Evolutionary conservation across 2,888 invertebrate genomes (phyloP), one percentile per base, ranked within the genome.

Genomic region (Polydrusus cervinus): DNA sequence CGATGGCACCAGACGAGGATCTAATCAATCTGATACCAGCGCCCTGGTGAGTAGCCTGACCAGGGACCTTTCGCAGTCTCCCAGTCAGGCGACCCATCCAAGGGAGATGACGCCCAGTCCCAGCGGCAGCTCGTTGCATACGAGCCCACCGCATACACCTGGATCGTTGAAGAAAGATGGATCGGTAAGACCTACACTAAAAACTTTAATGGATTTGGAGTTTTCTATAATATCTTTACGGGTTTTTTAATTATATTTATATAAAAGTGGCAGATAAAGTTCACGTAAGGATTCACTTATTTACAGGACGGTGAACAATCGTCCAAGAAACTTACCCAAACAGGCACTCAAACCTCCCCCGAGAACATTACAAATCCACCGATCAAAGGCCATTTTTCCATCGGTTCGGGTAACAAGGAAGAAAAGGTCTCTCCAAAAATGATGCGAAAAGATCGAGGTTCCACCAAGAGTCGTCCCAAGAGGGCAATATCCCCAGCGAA

Each of bases 291-390:
- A 25, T 25, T 25, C 3, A 64, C 14, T 40, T n/a, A n/a, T n/a
- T 25, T 51, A 64, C 53, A 87, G 87, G 87, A 88, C 51, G 80
- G 82, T n/a, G 86, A 85, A 51, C 82, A 83, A 74, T 86, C 85
- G 80, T 84, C 86, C 9, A 86, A 86, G 74, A 85, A 84, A 84
- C 86, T 91, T 20, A 90, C 91, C 0, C 92, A 92, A 84, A 90
- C 92, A 10, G 91, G 92, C 51, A 93, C 93, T 0, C 93, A 93
- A 86, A 93, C 93, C 0, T 93, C 93, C 34, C 93, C 93, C 0
- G 92, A 92, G 84, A 87, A 86, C 71, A 79, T 80, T 34, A 82
- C 79, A 75, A 87, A 78, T 80, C 84, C 82, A 13, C 80, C 85
- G 11, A 81, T 86, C 0, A 86, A 86, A 87, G 89, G 81, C 11